Evolutionary conservation across 2,888 invertebrate species (phyloP).

Genomic region (Erannis defoliaria): DNA sequence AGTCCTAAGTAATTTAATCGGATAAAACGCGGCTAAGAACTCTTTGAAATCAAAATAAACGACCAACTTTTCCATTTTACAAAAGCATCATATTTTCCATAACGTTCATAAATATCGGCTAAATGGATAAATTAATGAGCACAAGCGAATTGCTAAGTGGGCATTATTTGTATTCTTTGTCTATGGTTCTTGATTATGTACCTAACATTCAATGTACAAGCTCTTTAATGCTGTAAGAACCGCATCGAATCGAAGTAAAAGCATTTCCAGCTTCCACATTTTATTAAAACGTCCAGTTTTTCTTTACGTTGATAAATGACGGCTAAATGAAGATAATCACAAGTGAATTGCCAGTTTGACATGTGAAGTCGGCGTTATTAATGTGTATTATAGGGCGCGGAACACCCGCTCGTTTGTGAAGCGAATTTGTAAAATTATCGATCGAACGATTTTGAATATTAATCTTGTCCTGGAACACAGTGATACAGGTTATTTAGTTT

Average conservation of each 20-base stretch:
- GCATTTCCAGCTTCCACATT: constrained; percentile 48
- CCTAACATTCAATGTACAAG: too few relatives aligned
- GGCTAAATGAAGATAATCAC: constrained; percentile 83
- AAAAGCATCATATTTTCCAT: too few relatives aligned
- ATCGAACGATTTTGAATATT: constrained; percentile 77
- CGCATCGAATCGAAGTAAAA: constrained; percentile 23
- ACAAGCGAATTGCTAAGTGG: too few relatives aligned
- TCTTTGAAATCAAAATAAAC: neutral
- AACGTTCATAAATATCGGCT: neutral
- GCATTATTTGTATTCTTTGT: too few relatives aligned
- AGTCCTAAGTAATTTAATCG: too few relatives aligned
- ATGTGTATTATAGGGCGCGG: constrained; percentile 81
- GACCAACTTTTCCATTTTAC: too few relatives aligned
- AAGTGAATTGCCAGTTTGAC: constrained; percentile 81
- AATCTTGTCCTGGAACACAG: constrained; percentile 58
- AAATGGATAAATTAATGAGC: neutral
- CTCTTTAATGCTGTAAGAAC: neutral
- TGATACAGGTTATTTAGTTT: neutral
- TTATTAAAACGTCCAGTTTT: constrained; percentile 56
- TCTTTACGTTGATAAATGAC: constrained; percentile 74
- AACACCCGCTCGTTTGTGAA: constrained; percentile 75
- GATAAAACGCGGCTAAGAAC: neutral
- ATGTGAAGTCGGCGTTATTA: constrained; percentile 79
- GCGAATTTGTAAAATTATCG: constrained; percentile 83
- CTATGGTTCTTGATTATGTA: too few relatives aligned